These are phyloP conservation scores for Epinotia brunnichana DNA, from an alignment of 2,888 invertebrate genomes.

Conservation along the genomic window DNA sequence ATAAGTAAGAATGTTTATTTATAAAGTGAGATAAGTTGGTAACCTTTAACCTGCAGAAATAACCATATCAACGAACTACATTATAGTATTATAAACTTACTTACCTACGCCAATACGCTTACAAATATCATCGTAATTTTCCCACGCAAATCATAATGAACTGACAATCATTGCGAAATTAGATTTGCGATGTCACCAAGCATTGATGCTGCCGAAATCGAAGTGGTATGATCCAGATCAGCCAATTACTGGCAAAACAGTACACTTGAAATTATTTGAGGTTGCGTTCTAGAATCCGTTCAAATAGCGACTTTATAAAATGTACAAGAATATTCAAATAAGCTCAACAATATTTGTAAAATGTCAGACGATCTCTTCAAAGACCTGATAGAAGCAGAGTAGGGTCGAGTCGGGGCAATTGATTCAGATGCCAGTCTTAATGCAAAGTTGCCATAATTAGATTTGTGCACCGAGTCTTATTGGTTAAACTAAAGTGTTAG, in stretches of 20 bases:
- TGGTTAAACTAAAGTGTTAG: background rate
- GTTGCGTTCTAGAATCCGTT: background rate
- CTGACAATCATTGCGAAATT: background rate
- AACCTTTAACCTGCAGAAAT: too few species aligned
- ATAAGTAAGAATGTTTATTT: too few species aligned
- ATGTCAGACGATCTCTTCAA: background rate
- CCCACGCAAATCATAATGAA: background rate
- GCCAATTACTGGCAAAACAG: constrained; percentile 2
- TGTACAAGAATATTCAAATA: background rate
- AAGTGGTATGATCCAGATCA: constrained; percentile 20
- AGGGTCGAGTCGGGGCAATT: constrained; percentile 1
- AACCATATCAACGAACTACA: too few species aligned
- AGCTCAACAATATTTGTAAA: background rate
- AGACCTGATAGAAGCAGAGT: constrained; percentile 1
- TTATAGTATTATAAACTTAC: too few species aligned
- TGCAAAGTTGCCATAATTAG: background rate
- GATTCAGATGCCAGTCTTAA: background rate
- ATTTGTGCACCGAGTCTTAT: background rate
- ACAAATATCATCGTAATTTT: background rate
- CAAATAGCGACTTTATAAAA: background rate
- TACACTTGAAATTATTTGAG: background rate
- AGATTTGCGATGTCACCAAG: constrained; percentile 8
- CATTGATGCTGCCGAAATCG: constrained; percentile 13
- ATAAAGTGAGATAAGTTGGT: too few species aligned
- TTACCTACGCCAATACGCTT: too few species aligned